These are phyloP conservation scores for Ericerus pela DNA, from an alignment of 1,140 invertebrate genomes.

Conservation along the genomic window DNA sequence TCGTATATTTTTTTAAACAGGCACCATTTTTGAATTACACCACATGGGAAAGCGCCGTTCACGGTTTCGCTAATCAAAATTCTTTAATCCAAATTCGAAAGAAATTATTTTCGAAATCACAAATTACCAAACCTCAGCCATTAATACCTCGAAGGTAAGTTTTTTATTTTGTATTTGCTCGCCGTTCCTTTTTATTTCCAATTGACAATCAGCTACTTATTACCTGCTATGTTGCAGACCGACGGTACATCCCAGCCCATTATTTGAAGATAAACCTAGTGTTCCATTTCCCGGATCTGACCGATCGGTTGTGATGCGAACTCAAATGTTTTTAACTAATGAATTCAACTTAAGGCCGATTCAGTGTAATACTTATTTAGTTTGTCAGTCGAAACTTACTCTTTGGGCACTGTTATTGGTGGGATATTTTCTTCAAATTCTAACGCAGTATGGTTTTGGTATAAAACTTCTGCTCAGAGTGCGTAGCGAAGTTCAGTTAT, in stretches of 20 bases:
- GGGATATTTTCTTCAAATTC: not conserved
- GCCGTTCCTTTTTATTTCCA: too few species aligned
- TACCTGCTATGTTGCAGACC: slow-evolving; percentile 8
- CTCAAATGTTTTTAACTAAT: slow-evolving; percentile 41
- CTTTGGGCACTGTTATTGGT: slow-evolving; percentile 41
- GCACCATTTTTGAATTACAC: slow-evolving; percentile 47
- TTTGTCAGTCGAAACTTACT: slow-evolving; percentile 44
- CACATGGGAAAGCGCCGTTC: slow-evolving; percentile 67
- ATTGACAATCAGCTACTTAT: too few species aligned
- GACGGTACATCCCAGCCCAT: not conserved
- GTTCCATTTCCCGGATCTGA: slow-evolving; percentile 66
- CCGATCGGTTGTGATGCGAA: slow-evolving; percentile 52
- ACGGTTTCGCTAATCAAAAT: slow-evolving; percentile 46
- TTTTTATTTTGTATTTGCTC: too few species aligned
- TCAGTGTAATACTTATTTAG: slow-evolving; percentile 40
- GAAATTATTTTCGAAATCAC: slow-evolving; percentile 43
- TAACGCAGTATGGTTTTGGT: not conserved
- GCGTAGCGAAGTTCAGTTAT: not conserved
- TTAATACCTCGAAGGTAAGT: not conserved
- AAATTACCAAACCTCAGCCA: not conserved
- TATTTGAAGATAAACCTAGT: slow-evolving; percentile 42
- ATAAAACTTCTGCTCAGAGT: slow-evolving; percentile 41
- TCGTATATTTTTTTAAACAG: not conserved
- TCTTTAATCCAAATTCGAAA: slow-evolving; percentile 46
- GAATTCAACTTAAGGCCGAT: slow-evolving; percentile 50